Conservation (phyloP, 2,888 invertebrate species). For the Cryptocheilus praepositus region DNA sequence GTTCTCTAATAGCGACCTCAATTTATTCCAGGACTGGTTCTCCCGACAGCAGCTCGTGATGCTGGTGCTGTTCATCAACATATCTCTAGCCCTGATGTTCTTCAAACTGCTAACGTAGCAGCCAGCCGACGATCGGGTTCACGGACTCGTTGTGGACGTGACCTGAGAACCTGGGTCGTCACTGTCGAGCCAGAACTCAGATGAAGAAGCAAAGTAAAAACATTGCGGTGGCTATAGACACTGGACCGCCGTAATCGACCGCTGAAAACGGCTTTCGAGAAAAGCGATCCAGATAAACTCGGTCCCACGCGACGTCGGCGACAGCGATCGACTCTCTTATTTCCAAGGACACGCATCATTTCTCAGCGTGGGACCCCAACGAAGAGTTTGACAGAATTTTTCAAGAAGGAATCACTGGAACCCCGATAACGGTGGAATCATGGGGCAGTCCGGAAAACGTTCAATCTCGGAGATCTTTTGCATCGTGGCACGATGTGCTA, state of each 20-base stretch:
- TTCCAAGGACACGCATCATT: neutral
- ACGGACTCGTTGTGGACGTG: slow-evolving; percentile 70
- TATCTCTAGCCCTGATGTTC: slow-evolving; percentile 95
- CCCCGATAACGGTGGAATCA: neutral
- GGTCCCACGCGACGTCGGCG: slow-evolving; percentile 20
- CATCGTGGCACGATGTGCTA: no score
- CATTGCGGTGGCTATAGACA: slow-evolving; percentile 26
- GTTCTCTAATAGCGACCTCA: slow-evolving; percentile 1
- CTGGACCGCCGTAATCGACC: slow-evolving; percentile 36
- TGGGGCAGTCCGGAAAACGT: no score
- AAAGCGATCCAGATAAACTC: slow-evolving; percentile 24
- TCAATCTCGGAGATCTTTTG: no score
- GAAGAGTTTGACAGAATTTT: slow-evolving; percentile 4
- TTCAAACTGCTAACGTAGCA: slow-evolving; percentile 96
- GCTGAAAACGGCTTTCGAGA: slow-evolving; percentile 57
- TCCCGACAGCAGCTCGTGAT: slow-evolving; percentile 96
- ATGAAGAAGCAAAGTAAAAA: slow-evolving; percentile 40
- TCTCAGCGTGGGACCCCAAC: neutral
- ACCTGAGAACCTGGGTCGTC: slow-evolving; percentile 56
- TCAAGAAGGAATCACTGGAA: neutral
- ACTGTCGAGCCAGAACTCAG: slow-evolving; percentile 45
- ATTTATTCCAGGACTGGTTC: slow-evolving; percentile 89
- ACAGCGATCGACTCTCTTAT: no score
- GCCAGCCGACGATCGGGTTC: slow-evolving; percentile 74
- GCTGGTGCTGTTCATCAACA: slow-evolving; percentile 94